Evolutionary conservation across 2,113 vertebrate species (phyloP), one percentile per base, ranked within the genome.

Genomic region (Nyctereutes procyonoides): DNA sequence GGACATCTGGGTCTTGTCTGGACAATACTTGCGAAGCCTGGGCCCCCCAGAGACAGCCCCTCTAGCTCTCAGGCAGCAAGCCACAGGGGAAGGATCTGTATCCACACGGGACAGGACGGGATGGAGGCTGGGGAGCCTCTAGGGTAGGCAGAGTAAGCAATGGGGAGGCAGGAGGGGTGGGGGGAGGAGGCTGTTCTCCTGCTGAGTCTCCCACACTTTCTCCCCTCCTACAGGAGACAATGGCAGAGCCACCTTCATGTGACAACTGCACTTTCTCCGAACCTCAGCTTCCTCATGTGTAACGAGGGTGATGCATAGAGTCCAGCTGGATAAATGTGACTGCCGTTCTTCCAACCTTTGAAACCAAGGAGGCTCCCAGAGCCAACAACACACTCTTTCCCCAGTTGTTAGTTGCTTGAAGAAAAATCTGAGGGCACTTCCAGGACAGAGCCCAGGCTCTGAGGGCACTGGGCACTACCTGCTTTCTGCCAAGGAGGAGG

Each of bases 101-200:
- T 60, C 51, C 82, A 48, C 5, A 0, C 3, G 0, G 32, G 38
- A 0, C 3, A 0, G 32, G 38, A 19, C 3, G 0, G 32, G 38
- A 19, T 22, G 32, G 55, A 51, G 55, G 19, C 19, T 30, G 43
- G 48, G 62, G 26, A 71, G 85, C 56, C 63, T 16, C 9, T 1
- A 17, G n/a, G 1, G 17, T 5, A 58, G 16, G 51, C 58, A 67
- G 38, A 93, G 43, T 32, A 30, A 35, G 90, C 24, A 86, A 12
- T 28, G 0, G 4, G 14, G 10, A 4, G 28, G 5, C 55, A 32
- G 89, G 26, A n/a, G 20, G 30, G 6, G 5, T 77, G 26, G 77
- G 3, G 3, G 51, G 56, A 26, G 4, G 26, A 3, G 13, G 8
- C 28, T 43, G 55, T 8, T 63, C 8, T 69, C 90, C 51, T 8